Base-by-base conservation (phyloP, 1,140 invertebrate species). In the Drosophila repletoides region DNA sequence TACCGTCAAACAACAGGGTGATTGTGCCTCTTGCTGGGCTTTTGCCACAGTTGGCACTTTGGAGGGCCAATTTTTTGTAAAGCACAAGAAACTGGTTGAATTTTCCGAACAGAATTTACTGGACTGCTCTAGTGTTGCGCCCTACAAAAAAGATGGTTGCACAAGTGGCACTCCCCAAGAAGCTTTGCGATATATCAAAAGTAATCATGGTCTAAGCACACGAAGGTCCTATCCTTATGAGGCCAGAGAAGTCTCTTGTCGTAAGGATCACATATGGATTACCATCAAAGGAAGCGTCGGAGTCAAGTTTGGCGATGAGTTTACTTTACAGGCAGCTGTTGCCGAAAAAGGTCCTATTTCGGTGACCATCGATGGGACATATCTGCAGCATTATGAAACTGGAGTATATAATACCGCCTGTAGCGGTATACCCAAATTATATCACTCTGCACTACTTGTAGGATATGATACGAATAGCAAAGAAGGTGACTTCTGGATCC, bases 21-120 rank as follows among this genome's bases (percentile, higher is more conserved):
- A 10, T 76, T 98, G 97, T 91, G 96, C 97, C 45, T 96, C 95
- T 1, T 98, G 97, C 91, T 98, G 96, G 96, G 93, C 96, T 61
- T 98, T 98, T 91, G 95, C 95, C 69, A 90, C 95, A 3, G 98
- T 97, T 75, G 98, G 94, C 10, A 92, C 95, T 0, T 89, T 96
- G 34, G 95, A 96, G 91, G 94, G 94, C 10, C 95, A 95, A 76
- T 90, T 93, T 60, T 93, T 92, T 67, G 90, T 92, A 15, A 92
- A 93, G 61, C 92, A 91, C 14, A 92, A 92, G 48, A 91, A 91
- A 58, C 91, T 98, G 1, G 91, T 96, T 0, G 95, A 95, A 1
- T 92, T 98, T 0, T 96, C 95, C 66, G 96, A 98, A 91, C 97
- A 98, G 90, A 97, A 98, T 84, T 90, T 98, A 9, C 91, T 98